phyloP scores from a whole-genome alignment of 2,797 vertebrate species.

The Meriones psammophilus region DNA sequence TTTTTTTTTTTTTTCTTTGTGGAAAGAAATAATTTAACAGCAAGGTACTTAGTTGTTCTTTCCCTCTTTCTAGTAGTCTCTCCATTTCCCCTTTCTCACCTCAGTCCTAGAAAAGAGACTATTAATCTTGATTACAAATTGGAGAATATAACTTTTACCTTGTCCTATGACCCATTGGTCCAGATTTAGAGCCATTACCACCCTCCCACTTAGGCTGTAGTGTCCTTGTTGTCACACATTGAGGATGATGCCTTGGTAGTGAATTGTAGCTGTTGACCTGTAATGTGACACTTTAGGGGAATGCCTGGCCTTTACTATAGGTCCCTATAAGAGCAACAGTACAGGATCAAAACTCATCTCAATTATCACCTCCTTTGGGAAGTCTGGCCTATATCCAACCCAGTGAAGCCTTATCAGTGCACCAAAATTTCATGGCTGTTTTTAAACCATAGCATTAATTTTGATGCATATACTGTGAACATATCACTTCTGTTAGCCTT shows the following conservation, averaged over 20 bases:
- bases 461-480: slow-evolving; percentile 12
- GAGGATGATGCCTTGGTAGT: slow-evolving; percentile 61
- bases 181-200: slow-evolving; percentile 64
- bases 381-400: background rate
- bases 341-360: slow-evolving; percentile 77
- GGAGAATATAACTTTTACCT: slow-evolving; percentile 33
- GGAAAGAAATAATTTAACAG: slow-evolving; percentile 21
- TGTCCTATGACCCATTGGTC: slow-evolving; percentile 48
- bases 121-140: slow-evolving; percentile 48
- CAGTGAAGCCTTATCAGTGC: background rate
- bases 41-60: slow-evolving; percentile 2
- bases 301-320: slow-evolving; percentile 66
- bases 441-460: slow-evolving; percentile 54
- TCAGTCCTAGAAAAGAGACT: slow-evolving; percentile 6
- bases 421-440: slow-evolving; percentile 48
- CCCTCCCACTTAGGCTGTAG: slow-evolving; percentile 34
- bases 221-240: slow-evolving; percentile 69
- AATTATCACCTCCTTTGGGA: slow-evolving; percentile 75
- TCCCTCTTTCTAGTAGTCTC: slow-evolving; percentile 15
- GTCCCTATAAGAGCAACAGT: slow-evolving; percentile 75
- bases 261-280: slow-evolving; percentile 79
- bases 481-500: slow-evolving; percentile 12
- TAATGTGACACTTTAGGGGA: slow-evolving; percentile 72
- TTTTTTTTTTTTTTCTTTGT: slow-evolving; percentile 17
- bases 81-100: slow-evolving; percentile 47